phyloP scores from a whole-genome alignment of 2,888 invertebrate species.

The Oscheius sp. region DNA sequence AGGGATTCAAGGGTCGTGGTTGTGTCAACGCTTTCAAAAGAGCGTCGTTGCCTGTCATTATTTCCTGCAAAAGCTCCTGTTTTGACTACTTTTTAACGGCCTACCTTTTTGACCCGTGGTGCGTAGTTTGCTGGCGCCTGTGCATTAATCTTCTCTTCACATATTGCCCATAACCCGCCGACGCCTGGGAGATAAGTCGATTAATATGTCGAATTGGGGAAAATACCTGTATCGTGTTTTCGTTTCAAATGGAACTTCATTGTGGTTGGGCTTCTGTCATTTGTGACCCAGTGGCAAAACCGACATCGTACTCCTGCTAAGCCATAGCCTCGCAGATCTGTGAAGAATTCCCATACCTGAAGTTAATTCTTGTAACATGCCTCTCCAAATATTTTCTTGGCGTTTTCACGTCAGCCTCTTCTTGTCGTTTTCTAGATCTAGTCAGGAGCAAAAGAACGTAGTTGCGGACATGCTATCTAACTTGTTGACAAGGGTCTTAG shows the following conservation, averaged over 20 bases:
- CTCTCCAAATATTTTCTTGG: too few species aligned
- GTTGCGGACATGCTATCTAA: too few species aligned
- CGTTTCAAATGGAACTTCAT: conserved; percentile 66
- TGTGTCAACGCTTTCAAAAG: conserved; percentile 36
- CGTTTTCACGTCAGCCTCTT: too few species aligned
- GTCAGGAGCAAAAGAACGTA: too few species aligned
- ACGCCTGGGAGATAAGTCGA: conserved; percentile 43
- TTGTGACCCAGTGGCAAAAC: conserved; percentile 64
- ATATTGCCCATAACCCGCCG: conserved; percentile 63
- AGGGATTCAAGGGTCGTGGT: conserved; percentile 13
- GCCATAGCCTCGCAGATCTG: conserved; percentile 60
- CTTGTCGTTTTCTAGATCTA: too few species aligned
- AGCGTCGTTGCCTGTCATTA: conserved; percentile 14
- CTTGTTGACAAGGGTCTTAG: too few species aligned
- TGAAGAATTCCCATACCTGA: conserved; percentile 67
- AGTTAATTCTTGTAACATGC: not conserved
- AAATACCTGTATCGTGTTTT: conserved; percentile 59
- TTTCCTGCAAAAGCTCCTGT: not conserved
- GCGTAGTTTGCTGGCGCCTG: conserved; percentile 63
- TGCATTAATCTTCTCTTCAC: conserved; percentile 63
- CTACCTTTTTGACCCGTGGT: conserved; percentile 51
- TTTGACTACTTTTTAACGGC: not conserved
- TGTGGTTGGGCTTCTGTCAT: conserved; percentile 64
- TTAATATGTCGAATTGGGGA: not conserved
- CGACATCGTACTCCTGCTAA: conserved; percentile 61